A percentile compares a stretch with the other conserved stretches of the same genome.
Evolutionary conservation across 2,797 vertebrate species (phyloP).

Genomic region (Scolopax rusticola): DNA sequence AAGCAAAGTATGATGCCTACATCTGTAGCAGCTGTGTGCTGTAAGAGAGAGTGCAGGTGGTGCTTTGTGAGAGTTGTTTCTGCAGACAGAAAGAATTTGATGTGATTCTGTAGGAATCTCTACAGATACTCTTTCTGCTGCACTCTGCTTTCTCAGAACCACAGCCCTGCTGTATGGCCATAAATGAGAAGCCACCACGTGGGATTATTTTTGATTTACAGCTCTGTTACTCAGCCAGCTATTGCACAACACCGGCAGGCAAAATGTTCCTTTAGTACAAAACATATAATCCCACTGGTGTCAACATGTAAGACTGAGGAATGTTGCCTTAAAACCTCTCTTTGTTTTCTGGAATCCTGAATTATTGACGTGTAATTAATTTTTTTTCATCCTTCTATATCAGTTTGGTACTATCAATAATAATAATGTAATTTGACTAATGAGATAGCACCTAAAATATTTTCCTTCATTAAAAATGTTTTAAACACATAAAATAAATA

Average conservation of each 20-base stretch:
- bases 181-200: background rate
- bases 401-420: background rate
- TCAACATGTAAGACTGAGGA: background rate
- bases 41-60: background rate
- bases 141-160: background rate
- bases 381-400: background rate
- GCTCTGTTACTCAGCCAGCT: background rate
- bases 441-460: background rate
- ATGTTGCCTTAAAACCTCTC: background rate
- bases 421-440: background rate
- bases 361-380: background rate
- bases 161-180: background rate
- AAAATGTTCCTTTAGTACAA: conserved; percentile 7
- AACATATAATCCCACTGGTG: conserved; percentile 1
- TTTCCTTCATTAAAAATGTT: background rate
- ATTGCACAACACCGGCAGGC: conserved; percentile 21
- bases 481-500: background rate
- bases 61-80: background rate
- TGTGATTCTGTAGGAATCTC: background rate
- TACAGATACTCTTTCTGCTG: background rate
- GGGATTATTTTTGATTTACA: conserved; percentile 14
- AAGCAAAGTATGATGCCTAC: background rate
- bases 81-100: background rate
- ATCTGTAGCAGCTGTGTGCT: background rate
- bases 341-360: background rate